phyloP scores from a whole-genome alignment of 1,140 invertebrate species.

The Bemisia tabaci region DNA sequence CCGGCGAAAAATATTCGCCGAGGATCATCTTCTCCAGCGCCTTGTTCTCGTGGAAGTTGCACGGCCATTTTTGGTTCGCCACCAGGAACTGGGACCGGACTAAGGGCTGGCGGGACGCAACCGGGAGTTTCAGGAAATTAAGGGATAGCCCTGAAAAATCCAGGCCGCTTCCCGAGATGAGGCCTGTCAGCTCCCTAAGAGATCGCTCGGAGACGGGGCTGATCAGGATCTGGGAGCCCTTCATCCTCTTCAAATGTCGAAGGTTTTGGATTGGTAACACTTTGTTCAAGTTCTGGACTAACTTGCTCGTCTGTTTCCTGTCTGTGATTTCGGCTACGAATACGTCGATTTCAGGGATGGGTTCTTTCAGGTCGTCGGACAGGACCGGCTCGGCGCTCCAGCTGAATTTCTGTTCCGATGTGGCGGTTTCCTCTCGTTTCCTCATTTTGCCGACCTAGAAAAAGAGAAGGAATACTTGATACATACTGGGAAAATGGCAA shows the following conservation, averaged over 20 bases:
- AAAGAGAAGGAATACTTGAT: background rate
- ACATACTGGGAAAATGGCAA: background rate
- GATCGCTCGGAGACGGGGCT: slow-evolving; percentile 5
- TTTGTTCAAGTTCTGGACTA: slow-evolving; percentile 41
- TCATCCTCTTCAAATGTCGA: slow-evolving; percentile 57
- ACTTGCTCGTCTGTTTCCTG: slow-evolving; percentile 42
- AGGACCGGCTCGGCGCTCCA: background rate
- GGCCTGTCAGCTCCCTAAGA: slow-evolving; percentile 6
- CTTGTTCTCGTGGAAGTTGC: slow-evolving; percentile 68
- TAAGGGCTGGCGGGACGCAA: slow-evolving; percentile 44
- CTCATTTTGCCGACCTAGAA: background rate
- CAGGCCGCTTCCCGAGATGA: slow-evolving; percentile 26
- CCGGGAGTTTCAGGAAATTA: slow-evolving; percentile 38
- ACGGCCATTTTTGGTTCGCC: slow-evolving; percentile 55
- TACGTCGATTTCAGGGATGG: slow-evolving; percentile 5
- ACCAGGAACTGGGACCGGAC: slow-evolving; percentile 51
- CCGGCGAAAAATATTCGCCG: slow-evolving; percentile 44
- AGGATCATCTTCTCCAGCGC: slow-evolving; percentile 47
- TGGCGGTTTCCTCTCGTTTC: background rate
- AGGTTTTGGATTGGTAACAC: slow-evolving; percentile 42
- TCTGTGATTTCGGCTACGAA: slow-evolving; percentile 17
- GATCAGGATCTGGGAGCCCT: slow-evolving; percentile 17
- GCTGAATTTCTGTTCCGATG: background rate
- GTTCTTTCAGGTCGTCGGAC: background rate
- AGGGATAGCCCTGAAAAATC: slow-evolving; percentile 34